Evolutionary conservation across 2,797 vertebrate species (phyloP), one percentile per base, ranked within the genome.

Genomic region (Lutjanus campechanus): DNA sequence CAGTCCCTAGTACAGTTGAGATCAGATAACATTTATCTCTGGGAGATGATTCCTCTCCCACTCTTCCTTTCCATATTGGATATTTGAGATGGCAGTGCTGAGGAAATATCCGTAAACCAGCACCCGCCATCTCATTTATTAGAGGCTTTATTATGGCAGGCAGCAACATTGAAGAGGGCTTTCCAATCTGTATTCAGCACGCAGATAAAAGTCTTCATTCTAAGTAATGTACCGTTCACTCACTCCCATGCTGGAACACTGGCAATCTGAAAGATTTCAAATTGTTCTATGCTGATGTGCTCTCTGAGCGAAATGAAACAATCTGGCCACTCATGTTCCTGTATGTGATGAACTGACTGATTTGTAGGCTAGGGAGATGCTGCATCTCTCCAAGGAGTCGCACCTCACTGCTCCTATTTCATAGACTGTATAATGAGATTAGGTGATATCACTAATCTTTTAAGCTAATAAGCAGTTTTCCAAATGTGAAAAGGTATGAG

Each of bases 21-120:
- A 94, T 94, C 91, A 90, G 90, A 93, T 93, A 92, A 86, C 86
- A 85, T 94, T 94, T 93, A 91, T 91, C 85, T 92, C 85, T 64
- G 70, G 78, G 73, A 92, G 88, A 92, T 89, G 86, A 92, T 88
- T 90, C 86, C 82, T 89, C 88, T 80, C 74, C 78, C 84, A 83
- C 84, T 88, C 86, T 89, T 88, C 78, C 78, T 80, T 74, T 93
- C 85, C 79, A 88, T 92, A 89, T 92, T 94, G 89, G 92, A 91
- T 92, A 94, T 93, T 90, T 89, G 88, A 93, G 90, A 91, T 70
- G 88, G 88, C 87, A 88, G 87, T 79, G 3, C 85, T 84, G 86
- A 90, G 87, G 90, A 93, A 89, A 91, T 92, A 91, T 91, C 90
- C 69, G 88, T 90, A 91, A 90, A 93, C 86, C 85, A 84, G 85